These are phyloP conservation scores for Agrotis exclamationis DNA, from an alignment of 2,888 invertebrate species.

Conservation along the genomic window DNA sequence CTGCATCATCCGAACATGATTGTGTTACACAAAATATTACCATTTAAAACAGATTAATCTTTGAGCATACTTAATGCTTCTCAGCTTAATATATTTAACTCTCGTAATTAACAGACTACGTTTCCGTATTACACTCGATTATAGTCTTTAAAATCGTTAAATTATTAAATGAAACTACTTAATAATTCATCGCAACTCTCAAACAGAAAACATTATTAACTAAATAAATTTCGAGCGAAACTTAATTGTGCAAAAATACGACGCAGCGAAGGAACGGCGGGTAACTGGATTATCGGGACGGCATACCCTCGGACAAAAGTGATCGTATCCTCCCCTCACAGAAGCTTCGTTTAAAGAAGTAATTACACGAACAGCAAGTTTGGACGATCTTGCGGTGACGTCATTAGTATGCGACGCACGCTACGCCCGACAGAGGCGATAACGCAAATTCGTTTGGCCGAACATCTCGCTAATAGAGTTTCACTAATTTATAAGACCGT, in stretches of 20 bases:
- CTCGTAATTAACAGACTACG: slow-evolving; percentile 36
- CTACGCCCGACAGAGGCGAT: slow-evolving; percentile 86
- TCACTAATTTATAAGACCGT: slow-evolving; percentile 91
- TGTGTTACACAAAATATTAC: slow-evolving; percentile 4
- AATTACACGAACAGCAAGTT: slow-evolving; percentile 88
- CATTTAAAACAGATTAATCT: slow-evolving; percentile 17
- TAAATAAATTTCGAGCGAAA: slow-evolving; percentile 67
- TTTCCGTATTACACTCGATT: slow-evolving; percentile 30
- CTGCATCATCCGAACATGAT: slow-evolving; percentile 18
- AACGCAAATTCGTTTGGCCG: slow-evolving; percentile 90
- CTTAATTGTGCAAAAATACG: slow-evolving; percentile 72
- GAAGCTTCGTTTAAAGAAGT: slow-evolving; percentile 89
- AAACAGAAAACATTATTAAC: slow-evolving; percentile 66
- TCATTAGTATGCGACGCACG: slow-evolving; percentile 88
- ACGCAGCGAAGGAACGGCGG: slow-evolving; percentile 68
- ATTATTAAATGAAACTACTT: slow-evolving; percentile 53
- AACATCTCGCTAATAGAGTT: slow-evolving; percentile 91
- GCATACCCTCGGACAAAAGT: slow-evolving; percentile 82
- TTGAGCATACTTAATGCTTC: slow-evolving; percentile 20
- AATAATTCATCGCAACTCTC: slow-evolving; percentile 60
- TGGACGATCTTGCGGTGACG: slow-evolving; percentile 77
- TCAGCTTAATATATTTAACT: slow-evolving; percentile 30
- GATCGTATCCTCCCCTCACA: slow-evolving; percentile 79
- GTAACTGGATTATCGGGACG: slow-evolving; percentile 84
- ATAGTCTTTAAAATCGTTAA: slow-evolving; percentile 37